Conservation (phyloP, 92 coral and sea anemone species). For the Zoanthus sociatus region DNA sequence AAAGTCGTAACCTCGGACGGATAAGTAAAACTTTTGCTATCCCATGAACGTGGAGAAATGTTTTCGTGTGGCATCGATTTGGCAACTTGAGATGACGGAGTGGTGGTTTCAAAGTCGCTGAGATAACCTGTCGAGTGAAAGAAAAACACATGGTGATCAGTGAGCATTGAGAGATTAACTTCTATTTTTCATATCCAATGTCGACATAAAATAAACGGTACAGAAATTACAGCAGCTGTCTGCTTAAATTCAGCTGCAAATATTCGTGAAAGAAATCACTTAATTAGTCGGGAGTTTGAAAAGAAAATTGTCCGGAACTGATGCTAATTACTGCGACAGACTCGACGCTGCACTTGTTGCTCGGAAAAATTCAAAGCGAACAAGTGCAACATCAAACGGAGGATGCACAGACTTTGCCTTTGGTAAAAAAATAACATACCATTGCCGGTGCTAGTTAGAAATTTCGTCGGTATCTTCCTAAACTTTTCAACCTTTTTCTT, state of each 20-base stretch:
- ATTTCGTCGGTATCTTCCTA: slow-evolving; percentile 61
- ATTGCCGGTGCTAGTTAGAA: slow-evolving; percentile 62
- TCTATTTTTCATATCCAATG: slow-evolving; percentile 28
- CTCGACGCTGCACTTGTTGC: slow-evolving; percentile 9
- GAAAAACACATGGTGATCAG: slow-evolving; percentile 77
- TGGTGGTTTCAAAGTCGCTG: slow-evolving; percentile 60
- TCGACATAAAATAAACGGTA: slow-evolving; percentile 8
- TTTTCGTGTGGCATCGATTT: slow-evolving; percentile 54
- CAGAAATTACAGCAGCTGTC: slow-evolving; percentile 2
- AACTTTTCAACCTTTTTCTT: slow-evolving; percentile 77
- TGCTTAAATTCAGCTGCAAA: slow-evolving; percentile 16
- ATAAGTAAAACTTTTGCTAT: slow-evolving; percentile 66
- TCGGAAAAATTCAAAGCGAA: background rate
- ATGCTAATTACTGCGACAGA: background rate
- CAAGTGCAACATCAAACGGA: slow-evolving; percentile 40
- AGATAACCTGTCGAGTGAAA: slow-evolving; percentile 75
- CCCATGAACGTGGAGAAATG: slow-evolving; percentile 69
- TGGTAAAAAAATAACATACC: slow-evolving; percentile 63
- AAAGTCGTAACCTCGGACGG: slow-evolving; percentile 88
- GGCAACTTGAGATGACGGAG: slow-evolving; percentile 43
- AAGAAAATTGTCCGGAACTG: slow-evolving; percentile 13
- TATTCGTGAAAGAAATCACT: background rate
- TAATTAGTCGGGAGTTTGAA: background rate
- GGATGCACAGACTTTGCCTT: background rate
- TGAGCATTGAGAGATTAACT: slow-evolving; percentile 57